Evolutionary conservation across 1,140 invertebrate genomes (phyloP).

Genomic region (Drosophila guanche): DNA sequence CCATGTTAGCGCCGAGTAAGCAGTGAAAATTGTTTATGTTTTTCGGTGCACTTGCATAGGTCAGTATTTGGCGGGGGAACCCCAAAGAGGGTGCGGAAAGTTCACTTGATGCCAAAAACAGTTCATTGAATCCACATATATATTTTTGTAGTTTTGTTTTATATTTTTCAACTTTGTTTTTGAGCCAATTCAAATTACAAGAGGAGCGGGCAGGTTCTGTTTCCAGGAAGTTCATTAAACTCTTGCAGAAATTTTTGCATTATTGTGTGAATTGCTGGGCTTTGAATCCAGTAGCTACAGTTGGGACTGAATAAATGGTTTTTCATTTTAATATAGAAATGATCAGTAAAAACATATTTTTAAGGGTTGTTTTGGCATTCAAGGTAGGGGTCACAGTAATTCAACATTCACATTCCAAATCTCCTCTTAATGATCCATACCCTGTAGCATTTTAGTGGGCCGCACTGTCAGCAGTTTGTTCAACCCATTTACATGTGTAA

Average conservation of each 20-base stretch:
- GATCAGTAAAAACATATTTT: too few relatives aligned
- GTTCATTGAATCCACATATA: constrained; percentile 56
- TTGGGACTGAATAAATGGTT: background rate
- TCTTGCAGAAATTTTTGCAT: constrained; percentile 34
- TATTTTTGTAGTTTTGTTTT: constrained; percentile 9
- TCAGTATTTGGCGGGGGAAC: constrained; percentile 61
- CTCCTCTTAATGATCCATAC: background rate
- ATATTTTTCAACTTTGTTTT: constrained; percentile 25
- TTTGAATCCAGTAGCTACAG: background rate
- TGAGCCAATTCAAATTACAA: constrained; percentile 42
- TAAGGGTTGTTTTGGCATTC: background rate
- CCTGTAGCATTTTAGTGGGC: background rate
- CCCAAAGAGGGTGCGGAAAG: background rate
- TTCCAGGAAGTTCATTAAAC: constrained; percentile 69
- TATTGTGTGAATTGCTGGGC: constrained; percentile 22
- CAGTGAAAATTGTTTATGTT: constrained; percentile 57
- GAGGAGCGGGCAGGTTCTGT: background rate
- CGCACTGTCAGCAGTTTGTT: constrained; percentile 50
- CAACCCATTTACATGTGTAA: constrained; percentile 43
- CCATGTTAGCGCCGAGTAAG: constrained; percentile 46
- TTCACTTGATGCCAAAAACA: constrained; percentile 1
- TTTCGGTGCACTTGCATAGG: constrained; percentile 52
- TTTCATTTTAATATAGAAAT: too few relatives aligned
- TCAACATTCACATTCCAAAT: too few relatives aligned
- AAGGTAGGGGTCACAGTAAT: too few relatives aligned